Evolutionary conservation across 2,113 vertebrate species (phyloP), one percentile per base, ranked within the genome.

Genomic region (Phoenicopterus ruber): DNA sequence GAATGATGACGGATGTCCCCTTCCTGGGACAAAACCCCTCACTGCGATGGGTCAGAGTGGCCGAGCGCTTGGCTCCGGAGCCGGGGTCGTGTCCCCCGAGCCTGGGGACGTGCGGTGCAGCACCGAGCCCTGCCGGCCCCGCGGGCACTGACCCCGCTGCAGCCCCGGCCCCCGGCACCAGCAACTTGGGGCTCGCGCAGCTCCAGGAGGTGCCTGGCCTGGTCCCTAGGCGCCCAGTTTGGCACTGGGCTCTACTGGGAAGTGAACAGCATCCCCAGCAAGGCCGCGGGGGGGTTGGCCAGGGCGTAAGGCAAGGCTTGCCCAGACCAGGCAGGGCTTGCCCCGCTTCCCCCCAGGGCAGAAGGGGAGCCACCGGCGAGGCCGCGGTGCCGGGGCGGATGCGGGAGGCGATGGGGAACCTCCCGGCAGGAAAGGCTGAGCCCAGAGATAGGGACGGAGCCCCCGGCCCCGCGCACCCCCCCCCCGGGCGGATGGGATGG

Each of bases 321-420:
- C 24, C n/a, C 19, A 28, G 11, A 34, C 10, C 13, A 25, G 38
- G 19, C 29, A 54, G 32, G 17, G 46, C 34, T 3, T 26, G 19
- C 67, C n/a, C 16, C 2, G 0, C 21, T 32, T 24, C 21, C 1
- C n/a, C n/a, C 38, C 36, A 28, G 26, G 76, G 22, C 44, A 32
- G 19, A n/a, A 13, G 1, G 10, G 20, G 34, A 26, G 59, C 7
- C 4, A 1, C 6, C 0, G 0, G 6, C 1, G 4, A 44, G 40
- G 26, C 50, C 0, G 0, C 1, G 0, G 78, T 28, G 61, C 47
- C 7, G 3, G 70, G 42, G 19, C 1, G 1, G 42, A 32, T 18
- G 19, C 1, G 4, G 46, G 29, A 78, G 17, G 42, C 0, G 2
- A 40, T 6, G 20, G 74, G 34, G n/a, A 57, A 17, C 0, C 24